Base-by-base conservation (phyloP, 2,113 vertebrate species). In the Salvelinus sp. region DNA sequence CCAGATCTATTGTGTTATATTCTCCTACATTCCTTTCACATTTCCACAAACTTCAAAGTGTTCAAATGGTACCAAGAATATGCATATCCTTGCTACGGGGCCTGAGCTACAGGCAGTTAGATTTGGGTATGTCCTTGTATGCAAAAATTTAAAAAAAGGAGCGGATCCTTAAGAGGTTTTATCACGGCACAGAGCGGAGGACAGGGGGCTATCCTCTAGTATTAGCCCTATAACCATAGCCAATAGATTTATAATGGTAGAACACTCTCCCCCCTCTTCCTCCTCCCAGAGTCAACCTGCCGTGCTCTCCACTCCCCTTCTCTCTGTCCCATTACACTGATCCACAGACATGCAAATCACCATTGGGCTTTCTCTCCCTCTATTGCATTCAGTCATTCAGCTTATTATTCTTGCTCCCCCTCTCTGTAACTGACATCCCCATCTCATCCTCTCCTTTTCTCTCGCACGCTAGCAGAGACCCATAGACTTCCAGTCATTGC, bases 211-310 rank as follows among this genome's bases (percentile, higher is more conserved):
- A 60, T 60, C 58, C 58, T 60, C 18, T 60, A 22, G 20, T 20
- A 60, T 22, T 7, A 3, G 48, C 48, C 48, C 48, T 50, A 50
- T 3, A 20, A n/a, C 10, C n/a, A 20, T 18, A 60, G 20, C 3
- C 58, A 82, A 82, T 85, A 90, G 84, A 88, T 83, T 79, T 10
- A 2, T 10, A 44, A 82, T 83, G 87, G 83, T 72, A 89, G 86
- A 88, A 89, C 89, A 86, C 72, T 78, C 64, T 76, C 73, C 44
- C 63, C 63, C 75, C 85, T 64, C 38, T n/a, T 16, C 10, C 27
- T 20, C 54, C 3, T 54, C 70, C 13, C 7, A n/a, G 6, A 47
- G 2, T 13, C 65, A n/a, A n/a, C 13, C 72, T 28, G 9, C 30
- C 23, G 2, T 13, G 6, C 72, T 47, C 50, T 33, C 54, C 18